Percentiles rank a stretch among this genome's conserved stretches.
Conservation (phyloP, 2,113 vertebrate genomes). For the Progne subis region DNA sequence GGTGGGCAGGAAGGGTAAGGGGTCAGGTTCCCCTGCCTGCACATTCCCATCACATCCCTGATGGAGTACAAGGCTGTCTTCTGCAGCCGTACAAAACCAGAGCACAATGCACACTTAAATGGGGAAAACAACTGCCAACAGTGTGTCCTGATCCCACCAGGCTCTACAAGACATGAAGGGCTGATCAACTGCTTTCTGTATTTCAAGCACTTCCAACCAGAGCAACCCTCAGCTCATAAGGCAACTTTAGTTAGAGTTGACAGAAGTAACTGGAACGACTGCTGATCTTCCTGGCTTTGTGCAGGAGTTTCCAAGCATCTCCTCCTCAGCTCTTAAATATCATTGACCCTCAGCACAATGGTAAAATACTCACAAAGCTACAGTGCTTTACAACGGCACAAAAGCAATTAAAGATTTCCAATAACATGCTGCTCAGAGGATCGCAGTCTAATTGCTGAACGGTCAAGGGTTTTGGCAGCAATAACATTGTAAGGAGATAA, state of each 20-base stretch:
- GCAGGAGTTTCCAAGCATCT: background rate
- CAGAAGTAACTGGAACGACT: background rate
- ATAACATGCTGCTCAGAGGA: background rate
- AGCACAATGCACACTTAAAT: background rate
- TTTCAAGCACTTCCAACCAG: background rate
- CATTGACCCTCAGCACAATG: background rate
- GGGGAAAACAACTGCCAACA: background rate
- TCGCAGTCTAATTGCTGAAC: background rate
- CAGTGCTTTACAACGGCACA: background rate
- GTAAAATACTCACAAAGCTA: background rate
- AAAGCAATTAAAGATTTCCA: conserved; percentile 46
- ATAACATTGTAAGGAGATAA: background rate
- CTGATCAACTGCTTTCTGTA: background rate
- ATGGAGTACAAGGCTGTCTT: accelerated
- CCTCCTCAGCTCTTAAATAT: background rate
- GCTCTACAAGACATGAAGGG: background rate
- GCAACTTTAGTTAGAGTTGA: background rate
- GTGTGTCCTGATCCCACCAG: background rate
- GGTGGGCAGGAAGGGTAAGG: conserved; percentile 37
- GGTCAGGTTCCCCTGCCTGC: conserved; percentile 9
- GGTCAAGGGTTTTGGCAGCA: conserved; percentile 17
- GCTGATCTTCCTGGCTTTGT: background rate
- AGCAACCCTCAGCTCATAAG: background rate
- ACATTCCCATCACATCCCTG: background rate
- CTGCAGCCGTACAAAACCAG: background rate